These are phyloP conservation scores for Metridium senile DNA, from an alignment of 92 coral and sea anemone genomes.

Conservation along the genomic window DNA sequence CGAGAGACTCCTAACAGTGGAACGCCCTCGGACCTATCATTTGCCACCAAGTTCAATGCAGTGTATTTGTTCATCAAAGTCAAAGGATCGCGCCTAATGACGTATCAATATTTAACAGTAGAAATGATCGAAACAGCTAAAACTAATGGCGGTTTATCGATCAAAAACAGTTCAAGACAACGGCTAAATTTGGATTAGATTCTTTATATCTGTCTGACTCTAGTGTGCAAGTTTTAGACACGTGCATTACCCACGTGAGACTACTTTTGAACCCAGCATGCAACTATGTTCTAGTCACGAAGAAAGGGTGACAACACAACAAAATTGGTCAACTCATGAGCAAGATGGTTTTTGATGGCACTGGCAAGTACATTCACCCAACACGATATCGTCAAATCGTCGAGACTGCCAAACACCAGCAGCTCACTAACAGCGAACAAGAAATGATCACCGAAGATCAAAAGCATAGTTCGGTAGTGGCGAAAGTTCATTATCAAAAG, in stretches of 20 bases:
- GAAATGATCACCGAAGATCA: too few species aligned
- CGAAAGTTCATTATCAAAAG: too few species aligned
- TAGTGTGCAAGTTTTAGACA: constrained; percentile 50
- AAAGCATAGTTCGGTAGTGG: too few species aligned
- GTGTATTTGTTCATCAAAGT: constrained; percentile 52
- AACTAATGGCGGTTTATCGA: too few species aligned
- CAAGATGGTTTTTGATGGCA: too few species aligned
- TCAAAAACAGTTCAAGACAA: constrained; percentile 41
- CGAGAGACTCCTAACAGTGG: constrained; percentile 17
- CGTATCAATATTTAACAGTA: constrained; percentile 44
- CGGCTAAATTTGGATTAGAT: constrained; percentile 37
- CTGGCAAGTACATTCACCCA: too few species aligned
- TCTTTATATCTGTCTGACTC: constrained; percentile 44
- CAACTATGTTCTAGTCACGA: constrained; percentile 36
- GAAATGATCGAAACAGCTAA: too few species aligned
- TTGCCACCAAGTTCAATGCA: constrained; percentile 40
- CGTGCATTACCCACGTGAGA: constrained; percentile 32
- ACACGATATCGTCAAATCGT: too few species aligned
- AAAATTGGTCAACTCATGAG: too few species aligned
- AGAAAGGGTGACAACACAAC: constrained; percentile 8
- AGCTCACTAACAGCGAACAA: too few species aligned
- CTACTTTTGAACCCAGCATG: constrained; percentile 49
- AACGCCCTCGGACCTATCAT: constrained; percentile 37
- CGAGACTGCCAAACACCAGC: too few species aligned
- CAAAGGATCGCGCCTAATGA: constrained; percentile 50